phyloP scores from a whole-genome alignment of 1,140 invertebrate genomes.

The Nasonia longicornis region DNA sequence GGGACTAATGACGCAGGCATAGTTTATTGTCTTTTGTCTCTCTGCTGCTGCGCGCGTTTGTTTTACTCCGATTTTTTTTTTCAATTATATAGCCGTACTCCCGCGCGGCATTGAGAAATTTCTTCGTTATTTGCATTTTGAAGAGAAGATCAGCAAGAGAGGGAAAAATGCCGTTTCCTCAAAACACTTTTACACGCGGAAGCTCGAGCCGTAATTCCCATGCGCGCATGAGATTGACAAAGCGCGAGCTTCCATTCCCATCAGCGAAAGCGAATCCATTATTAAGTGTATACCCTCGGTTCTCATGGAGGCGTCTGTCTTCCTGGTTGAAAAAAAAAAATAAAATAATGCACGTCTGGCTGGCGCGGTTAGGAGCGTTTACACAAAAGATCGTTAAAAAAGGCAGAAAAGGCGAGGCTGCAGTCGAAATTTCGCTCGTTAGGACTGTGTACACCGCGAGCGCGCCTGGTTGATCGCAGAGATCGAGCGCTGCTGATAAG shows the following conservation, averaged over 20 bases:
- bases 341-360: background rate
- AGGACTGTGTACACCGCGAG: background rate
- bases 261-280: slow-evolving; percentile 33
- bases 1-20: background rate
- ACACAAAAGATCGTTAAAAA: slow-evolving; percentile 1
- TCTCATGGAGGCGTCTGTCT: background rate
- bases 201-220: background rate
- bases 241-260: slow-evolving; percentile 28
- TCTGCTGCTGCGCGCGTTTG: too few relatives aligned
- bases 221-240: slow-evolving; percentile 1
- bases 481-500: background rate
- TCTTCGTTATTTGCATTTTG: too few relatives aligned
- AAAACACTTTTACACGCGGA: background rate
- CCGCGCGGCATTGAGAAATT: too few relatives aligned
- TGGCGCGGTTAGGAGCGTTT: background rate
- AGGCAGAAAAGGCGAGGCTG: background rate
- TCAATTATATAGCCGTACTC: background rate
- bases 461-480: background rate
- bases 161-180: background rate
- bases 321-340: background rate
- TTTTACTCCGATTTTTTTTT: too few relatives aligned
- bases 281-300: background rate
- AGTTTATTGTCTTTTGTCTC: background rate
- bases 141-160: too few relatives aligned
- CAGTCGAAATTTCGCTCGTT: background rate